Evolutionary conservation across 2,888 invertebrate genomes (phyloP).

Genomic region (Cerastoderma edule): DNA sequence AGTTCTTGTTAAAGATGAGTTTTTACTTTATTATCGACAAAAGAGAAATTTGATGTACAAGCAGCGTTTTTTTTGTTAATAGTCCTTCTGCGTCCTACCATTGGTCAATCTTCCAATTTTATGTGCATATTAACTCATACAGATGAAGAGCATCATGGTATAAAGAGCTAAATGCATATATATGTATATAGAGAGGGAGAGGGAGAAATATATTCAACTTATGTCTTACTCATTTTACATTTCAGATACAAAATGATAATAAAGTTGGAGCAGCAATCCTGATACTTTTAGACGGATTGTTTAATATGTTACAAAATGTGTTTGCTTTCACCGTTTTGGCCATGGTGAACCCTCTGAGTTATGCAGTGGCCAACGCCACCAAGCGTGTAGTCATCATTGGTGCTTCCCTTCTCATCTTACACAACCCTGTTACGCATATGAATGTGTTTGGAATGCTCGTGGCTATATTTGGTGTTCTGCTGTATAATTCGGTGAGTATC

Average conservation of each 20-base stretch:
- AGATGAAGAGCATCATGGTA: too few species aligned
- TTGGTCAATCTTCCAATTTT: too few species aligned
- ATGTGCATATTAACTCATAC: too few species aligned
- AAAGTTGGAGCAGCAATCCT: slow-evolving; percentile 83
- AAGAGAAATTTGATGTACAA: too few species aligned
- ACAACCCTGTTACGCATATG: slow-evolving; percentile 94
- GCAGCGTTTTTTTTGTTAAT: too few species aligned
- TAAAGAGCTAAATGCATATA: too few species aligned
- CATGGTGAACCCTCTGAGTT: slow-evolving; percentile 94
- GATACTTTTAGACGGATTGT: slow-evolving; percentile 91
- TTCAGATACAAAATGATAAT: slow-evolving; percentile 75
- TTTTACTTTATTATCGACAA: too few species aligned
- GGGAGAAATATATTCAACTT: background rate
- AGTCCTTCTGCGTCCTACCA: too few species aligned
- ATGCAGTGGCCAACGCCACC: slow-evolving; percentile 97
- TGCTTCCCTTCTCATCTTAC: slow-evolving; percentile 92
- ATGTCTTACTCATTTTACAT: slow-evolving; percentile 13
- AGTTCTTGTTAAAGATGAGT: too few species aligned
- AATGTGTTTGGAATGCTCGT: slow-evolving; percentile 96
- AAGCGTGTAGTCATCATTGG: slow-evolving; percentile 95
- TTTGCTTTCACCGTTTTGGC: slow-evolving; percentile 97
- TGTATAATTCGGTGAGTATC: slow-evolving; percentile 93
- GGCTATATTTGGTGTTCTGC: slow-evolving; percentile 94
- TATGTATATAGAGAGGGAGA: too few species aligned
- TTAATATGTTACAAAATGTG: slow-evolving; percentile 97